Evolutionary conservation across 2,113 vertebrate genomes (phyloP), one percentile per base, ranked within the genome.

Genomic region (Halichoerus grypus): DNA sequence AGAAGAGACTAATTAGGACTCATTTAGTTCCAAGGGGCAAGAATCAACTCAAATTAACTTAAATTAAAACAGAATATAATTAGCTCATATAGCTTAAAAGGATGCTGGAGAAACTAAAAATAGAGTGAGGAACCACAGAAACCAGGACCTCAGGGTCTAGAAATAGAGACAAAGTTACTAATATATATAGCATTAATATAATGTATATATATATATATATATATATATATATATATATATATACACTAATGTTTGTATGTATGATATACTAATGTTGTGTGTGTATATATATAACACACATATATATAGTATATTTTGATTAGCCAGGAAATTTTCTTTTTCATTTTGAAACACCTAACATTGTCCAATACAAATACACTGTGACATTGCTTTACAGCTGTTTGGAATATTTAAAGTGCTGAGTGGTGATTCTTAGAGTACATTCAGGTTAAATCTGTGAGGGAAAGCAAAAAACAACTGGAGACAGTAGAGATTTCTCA

Each of bases 21-120:
- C 39, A 82, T 82, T 86, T 90, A 51, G 26, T 90, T 96, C 42
- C 28, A 94, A 86, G 21, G 39, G 63, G 36, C n/a, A 97, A 71
- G 18, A 86, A 90, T 90, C 33, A 63, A 71, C 21, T 82, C 21
- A 94, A 89, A 76, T 49, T 31, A 92, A 33, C 9, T 42, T 94
- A 91, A 95, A 91, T 77, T 16, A 94, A 97, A 94, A 36, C n/a
- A 74, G 15, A 77, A 76, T 71, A 53, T 46, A 74, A 51, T 88
- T 93, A 33, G 12, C 5, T 92, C 21, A 55, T 51, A 49, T 7
- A 87, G 10, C 26, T 92, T 55, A 77, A 4, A 86, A 85, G 12
- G 26, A 36, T 90, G 16, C 14, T 55, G 26, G 53, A 83, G 33
- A 82, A 82, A 36, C 8, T 69, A 86, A 61, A 91, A 81, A 72